Evolutionary conservation across 37 sponge, comb jelly and placozoan genomes (phyloP).

Genomic region (Crambe crambe): DNA sequence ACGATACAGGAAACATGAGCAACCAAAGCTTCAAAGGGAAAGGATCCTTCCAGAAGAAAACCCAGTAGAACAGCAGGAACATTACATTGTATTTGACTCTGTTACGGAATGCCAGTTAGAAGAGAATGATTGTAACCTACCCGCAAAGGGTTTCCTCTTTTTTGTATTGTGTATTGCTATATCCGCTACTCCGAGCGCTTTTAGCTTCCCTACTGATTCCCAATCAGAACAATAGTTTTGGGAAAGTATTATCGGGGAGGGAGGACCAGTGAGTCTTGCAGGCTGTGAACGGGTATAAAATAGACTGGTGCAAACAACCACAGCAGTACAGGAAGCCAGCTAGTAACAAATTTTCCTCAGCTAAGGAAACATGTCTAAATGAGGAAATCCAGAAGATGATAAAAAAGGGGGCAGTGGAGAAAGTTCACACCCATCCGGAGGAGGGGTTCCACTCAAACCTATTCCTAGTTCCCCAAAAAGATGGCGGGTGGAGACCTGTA

Average conservation of each 20-base stretch:
- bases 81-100: too few relatives aligned
- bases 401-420: not conserved
- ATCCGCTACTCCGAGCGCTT: too few relatives aligned
- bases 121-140: not conserved
- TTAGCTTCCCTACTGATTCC: too few relatives aligned
- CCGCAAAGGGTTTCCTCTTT: too few relatives aligned
- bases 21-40: too few relatives aligned
- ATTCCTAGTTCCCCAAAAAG: constrained; percentile 23
- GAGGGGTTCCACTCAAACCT: constrained; percentile 18
- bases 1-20: too few relatives aligned
- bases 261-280: constrained; percentile 26
- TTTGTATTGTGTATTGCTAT: too few relatives aligned
- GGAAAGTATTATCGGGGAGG: not conserved
- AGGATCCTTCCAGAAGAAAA: too few relatives aligned
- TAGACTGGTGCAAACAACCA: not conserved
- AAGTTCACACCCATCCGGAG: not conserved
- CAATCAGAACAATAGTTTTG: too few relatives aligned
- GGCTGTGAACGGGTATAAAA: constrained; percentile 11
- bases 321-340: not conserved
- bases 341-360: not conserved
- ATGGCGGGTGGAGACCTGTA: constrained; percentile 1
- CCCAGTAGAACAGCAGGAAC: too few relatives aligned
- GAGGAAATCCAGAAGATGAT: not conserved
- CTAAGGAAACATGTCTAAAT: not conserved
- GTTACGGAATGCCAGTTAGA: not conserved